phyloP scores from a whole-genome alignment of 1,140 invertebrate genomes.

The Eueides isabella region DNA sequence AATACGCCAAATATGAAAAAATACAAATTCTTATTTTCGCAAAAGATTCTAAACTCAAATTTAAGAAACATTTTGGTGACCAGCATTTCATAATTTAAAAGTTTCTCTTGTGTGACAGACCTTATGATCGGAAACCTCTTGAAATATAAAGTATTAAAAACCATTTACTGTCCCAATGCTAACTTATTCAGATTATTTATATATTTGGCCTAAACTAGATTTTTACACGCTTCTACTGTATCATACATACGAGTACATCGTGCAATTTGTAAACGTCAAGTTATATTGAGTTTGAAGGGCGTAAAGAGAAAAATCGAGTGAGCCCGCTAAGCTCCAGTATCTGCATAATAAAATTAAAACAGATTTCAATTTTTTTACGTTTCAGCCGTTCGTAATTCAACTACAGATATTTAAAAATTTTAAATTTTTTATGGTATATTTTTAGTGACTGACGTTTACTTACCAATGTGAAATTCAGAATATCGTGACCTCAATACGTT shows the following conservation, averaged over 20 bases:
- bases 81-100: no score
- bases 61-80: no score
- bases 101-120: no score
- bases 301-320: slow-evolving; percentile 26
- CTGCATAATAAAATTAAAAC: slow-evolving; percentile 25
- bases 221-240: background rate
- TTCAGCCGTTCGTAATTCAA: background rate
- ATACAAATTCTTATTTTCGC: no score
- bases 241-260: background rate
- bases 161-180: no score
- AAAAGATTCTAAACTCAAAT: no score
- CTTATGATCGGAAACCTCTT: no score
- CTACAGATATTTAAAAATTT: background rate
- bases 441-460: no score
- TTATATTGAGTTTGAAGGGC: slow-evolving; percentile 15
- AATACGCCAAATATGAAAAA: no score
- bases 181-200: background rate
- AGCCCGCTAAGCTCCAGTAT: background rate
- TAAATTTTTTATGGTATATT: background rate
- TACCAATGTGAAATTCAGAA: no score
- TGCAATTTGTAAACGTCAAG: slow-evolving; percentile 3
- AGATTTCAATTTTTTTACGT: background rate
- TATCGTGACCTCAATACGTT: no score
- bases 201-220: background rate
- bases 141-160: no score